These are phyloP conservation scores for Trochalopteron elliotii DNA, from an alignment of 2,113 vertebrate species.

Conservation along the genomic window DNA sequence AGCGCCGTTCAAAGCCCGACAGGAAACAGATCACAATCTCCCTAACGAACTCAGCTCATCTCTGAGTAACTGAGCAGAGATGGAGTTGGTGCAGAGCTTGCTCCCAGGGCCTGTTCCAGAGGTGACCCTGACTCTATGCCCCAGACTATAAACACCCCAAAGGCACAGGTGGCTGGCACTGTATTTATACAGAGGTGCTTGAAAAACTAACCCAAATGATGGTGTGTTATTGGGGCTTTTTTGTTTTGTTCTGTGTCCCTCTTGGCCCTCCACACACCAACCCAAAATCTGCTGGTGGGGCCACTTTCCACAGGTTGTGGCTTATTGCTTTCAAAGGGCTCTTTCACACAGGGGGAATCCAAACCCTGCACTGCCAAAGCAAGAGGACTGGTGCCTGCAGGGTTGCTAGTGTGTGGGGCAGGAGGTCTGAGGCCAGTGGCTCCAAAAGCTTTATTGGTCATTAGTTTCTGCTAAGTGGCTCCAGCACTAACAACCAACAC, in stretches of 20 bases:
- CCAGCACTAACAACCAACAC: not conserved
- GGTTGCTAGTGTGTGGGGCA: not conserved
- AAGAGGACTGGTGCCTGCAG: not conserved
- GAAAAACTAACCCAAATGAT: not conserved
- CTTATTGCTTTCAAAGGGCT: not conserved
- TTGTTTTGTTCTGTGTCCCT: not conserved
- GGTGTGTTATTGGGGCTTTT: fast-evolving
- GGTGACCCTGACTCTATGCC: not conserved
- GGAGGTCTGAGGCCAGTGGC: not conserved
- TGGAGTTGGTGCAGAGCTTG: not conserved
- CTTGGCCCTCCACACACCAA: not conserved
- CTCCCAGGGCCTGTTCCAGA: not conserved
- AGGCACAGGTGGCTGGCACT: not conserved
- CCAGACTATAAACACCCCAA: not conserved
- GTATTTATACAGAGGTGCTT: not conserved
- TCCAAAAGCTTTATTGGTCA: not conserved
- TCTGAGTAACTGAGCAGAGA: not conserved
- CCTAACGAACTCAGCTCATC: not conserved
- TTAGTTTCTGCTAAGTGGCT: not conserved
- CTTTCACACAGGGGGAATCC: not conserved
- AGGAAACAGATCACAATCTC: conserved; percentile 12
- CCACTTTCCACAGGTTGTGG: not conserved
- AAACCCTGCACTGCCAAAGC: fast-evolving
- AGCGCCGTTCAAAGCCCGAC: not conserved
- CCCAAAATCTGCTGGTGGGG: not conserved